Conservation (phyloP, 2,113 vertebrate genomes). For the Geococcyx californianus region DNA sequence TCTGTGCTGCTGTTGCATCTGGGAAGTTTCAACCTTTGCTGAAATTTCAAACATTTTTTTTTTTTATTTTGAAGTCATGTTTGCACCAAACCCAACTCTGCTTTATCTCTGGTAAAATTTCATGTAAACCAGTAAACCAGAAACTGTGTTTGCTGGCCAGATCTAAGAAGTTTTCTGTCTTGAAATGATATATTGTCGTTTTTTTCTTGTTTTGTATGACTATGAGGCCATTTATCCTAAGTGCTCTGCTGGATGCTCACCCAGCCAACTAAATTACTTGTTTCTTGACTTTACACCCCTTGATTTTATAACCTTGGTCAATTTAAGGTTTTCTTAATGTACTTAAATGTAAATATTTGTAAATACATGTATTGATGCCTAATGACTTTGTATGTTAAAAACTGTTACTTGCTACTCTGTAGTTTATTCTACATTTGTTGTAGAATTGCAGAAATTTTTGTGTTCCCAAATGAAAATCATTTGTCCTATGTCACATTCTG, state of each 20-base stretch:
- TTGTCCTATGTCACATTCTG: not conserved
- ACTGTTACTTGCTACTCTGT: not conserved
- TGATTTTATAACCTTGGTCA: not conserved
- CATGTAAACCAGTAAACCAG: not conserved
- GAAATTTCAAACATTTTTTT: not conserved
- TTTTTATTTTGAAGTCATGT: not conserved
- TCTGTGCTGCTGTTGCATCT: not conserved
- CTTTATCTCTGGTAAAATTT: not conserved
- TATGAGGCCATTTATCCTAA: fast-evolving
- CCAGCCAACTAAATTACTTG: not conserved
- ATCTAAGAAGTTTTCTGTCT: not conserved
- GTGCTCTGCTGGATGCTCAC: not conserved
- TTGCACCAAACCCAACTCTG: not conserved
- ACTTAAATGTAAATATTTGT: not conserved
- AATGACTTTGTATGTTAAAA: not conserved
- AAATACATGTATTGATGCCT: not conserved
- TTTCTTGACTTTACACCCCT: not conserved
- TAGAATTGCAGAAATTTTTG: not conserved
- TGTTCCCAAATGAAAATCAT: not conserved
- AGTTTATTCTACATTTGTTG: not conserved
- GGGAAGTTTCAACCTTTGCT: not conserved
- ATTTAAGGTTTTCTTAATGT: not conserved
- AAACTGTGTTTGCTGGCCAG: not conserved
- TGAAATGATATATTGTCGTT: not conserved
- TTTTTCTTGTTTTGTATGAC: not conserved